Percentiles rank a stretch among this genome's conserved stretches.
Conservation (phyloP, 2,797 vertebrate species). For the Parauchenoglanis punctatus region DNA sequence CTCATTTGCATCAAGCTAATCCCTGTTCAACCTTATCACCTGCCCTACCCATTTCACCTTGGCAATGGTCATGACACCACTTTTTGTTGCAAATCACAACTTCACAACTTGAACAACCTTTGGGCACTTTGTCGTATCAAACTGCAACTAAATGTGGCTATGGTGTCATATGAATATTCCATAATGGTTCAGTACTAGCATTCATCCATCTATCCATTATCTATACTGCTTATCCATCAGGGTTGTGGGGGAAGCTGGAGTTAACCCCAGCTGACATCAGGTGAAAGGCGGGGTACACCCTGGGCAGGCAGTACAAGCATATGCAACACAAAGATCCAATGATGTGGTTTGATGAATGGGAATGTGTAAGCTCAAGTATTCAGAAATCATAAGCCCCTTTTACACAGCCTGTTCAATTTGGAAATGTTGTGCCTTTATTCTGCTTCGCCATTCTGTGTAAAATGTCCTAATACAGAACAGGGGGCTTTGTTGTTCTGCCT, state of each 20-base stretch:
- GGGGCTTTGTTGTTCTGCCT: too few relatives aligned
- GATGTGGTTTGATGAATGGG: background rate
- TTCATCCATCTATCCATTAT: too few relatives aligned
- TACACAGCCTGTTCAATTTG: too few relatives aligned
- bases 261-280: too few relatives aligned
- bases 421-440: too few relatives aligned
- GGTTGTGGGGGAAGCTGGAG: too few relatives aligned
- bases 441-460: too few relatives aligned
- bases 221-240: too few relatives aligned
- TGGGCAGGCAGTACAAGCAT: too few relatives aligned
- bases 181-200: background rate
- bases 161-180: background rate
- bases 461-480: too few relatives aligned
- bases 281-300: too few relatives aligned
- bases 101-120: background rate
- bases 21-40: background rate
- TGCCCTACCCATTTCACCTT: background rate
- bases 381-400: background rate
- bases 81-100: background rate
- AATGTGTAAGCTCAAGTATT: background rate
- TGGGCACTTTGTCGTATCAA: background rate
- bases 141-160: too few relatives aligned
- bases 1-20: background rate
- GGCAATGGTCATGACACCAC: background rate
- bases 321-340: background rate